phyloP scores from a whole-genome alignment of 2,797 vertebrate species.

The Gallinago stenura region DNA sequence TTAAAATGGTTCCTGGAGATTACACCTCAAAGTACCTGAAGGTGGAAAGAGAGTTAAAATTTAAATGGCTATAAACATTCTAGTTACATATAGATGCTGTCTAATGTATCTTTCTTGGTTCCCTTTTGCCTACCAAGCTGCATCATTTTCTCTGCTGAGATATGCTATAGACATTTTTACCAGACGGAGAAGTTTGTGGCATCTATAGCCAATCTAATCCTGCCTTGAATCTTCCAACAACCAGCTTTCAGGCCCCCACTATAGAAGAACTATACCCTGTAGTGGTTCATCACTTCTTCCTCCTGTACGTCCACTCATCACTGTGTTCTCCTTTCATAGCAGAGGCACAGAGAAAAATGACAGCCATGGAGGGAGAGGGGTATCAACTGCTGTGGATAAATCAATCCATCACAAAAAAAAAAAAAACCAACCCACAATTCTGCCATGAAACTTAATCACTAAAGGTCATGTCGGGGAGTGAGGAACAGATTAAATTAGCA shows the following conservation, averaged over 20 bases:
- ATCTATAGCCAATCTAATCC: not conserved
- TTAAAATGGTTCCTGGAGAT: not conserved
- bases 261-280: not conserved
- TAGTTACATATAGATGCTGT: not conserved
- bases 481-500: constrained; percentile 99
- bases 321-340: not conserved
- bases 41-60: not conserved
- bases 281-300: not conserved
- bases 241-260: not conserved
- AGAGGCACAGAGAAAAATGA: constrained; percentile 70
- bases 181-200: not conserved
- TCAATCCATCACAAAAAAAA: constrained; percentile 87
- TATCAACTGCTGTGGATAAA: constrained; percentile 85
- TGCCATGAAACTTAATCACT: constrained; percentile 98
- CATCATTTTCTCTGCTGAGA: not conserved
- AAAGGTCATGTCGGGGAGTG: constrained; percentile 97
- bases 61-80: not conserved
- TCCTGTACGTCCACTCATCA: constrained; percentile 50
- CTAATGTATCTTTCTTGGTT: not conserved
- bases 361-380: constrained; percentile 72
- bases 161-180: not conserved
- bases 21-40: not conserved
- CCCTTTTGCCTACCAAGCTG: not conserved
- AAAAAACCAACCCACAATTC: constrained; percentile 75
- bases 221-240: not conserved